A percentile compares a stretch with the other conserved stretches of the same genome.
Conservation (phyloP, 2,888 invertebrate species). For the Diaprepes abbreviatus region DNA sequence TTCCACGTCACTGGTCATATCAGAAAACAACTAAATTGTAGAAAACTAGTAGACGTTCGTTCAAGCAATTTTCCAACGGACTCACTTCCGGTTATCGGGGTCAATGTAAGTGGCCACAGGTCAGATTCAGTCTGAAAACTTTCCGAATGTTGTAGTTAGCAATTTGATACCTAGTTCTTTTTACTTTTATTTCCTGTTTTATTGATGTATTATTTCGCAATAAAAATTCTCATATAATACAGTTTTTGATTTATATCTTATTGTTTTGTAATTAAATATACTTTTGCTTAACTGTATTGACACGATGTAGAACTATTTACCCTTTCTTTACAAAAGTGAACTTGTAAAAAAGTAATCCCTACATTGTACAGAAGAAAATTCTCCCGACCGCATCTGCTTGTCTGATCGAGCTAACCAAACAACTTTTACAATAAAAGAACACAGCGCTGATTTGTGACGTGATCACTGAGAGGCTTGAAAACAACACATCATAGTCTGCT, state of each 20-base stretch:
- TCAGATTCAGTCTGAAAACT: conserved; percentile 37
- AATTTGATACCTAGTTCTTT: conserved; percentile 34
- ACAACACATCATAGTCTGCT: no score
- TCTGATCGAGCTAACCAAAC: no score
- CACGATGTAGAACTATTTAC: no score
- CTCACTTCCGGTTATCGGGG: conserved; percentile 31
- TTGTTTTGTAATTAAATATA: no score
- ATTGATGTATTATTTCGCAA: not conserved
- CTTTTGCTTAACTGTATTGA: no score
- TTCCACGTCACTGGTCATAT: conserved; percentile 4
- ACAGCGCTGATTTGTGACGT: no score
- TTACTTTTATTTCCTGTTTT: not conserved
- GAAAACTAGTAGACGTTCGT: conserved; percentile 20
- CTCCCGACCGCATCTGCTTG: no score
- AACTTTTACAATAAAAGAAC: no score
- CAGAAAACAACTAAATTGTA: conserved; percentile 18
- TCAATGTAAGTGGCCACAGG: conserved; percentile 43
- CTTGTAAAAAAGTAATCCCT: no score
- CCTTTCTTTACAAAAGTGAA: no score
- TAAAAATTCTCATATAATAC: not conserved
- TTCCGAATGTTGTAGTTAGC: conserved; percentile 39
- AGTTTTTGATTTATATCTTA: not conserved
- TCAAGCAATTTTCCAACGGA: conserved; percentile 36
- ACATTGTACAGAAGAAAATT: no score
- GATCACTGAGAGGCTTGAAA: no score